These are phyloP conservation scores for Corythaixoides concolor DNA, from an alignment of 2,113 vertebrate genomes.

Conservation along the genomic window DNA sequence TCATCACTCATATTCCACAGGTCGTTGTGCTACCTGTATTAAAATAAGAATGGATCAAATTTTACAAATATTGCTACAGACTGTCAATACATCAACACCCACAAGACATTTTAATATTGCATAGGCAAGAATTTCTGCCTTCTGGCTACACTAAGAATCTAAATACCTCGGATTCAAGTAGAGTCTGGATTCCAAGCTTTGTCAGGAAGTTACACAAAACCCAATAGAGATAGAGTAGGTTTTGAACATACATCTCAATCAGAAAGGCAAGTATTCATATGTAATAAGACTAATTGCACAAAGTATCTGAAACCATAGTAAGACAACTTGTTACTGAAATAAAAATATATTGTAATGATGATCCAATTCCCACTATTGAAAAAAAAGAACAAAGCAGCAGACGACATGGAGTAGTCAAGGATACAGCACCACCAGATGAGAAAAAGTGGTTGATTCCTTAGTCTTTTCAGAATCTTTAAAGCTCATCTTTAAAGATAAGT, in stretches of 20 bases:
- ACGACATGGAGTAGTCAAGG: background rate
- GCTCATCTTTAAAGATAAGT: background rate
- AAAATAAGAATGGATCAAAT: conserved; percentile 29
- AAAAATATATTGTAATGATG: background rate
- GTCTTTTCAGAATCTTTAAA: background rate
- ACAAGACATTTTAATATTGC: background rate
- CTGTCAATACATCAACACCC: background rate
- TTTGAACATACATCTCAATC: background rate
- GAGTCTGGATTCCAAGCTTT: background rate
- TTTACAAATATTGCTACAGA: background rate
- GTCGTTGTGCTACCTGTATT: conserved; percentile 85
- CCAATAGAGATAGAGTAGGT: background rate
- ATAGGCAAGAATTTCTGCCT: background rate
- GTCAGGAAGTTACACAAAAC: background rate
- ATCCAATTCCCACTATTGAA: background rate
- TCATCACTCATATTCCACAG: conserved; percentile 99
- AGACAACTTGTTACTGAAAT: background rate
- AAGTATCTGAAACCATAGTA: background rate
- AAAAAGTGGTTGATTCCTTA: background rate
- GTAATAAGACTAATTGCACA: background rate
- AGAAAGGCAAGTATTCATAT: background rate
- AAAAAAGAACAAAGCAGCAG: background rate
- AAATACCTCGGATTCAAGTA: background rate
- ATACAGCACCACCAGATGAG: background rate
- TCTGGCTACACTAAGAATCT: background rate